phyloP scores from a whole-genome alignment of 2,888 invertebrate genomes.

The Plutella xylostella region DNA sequence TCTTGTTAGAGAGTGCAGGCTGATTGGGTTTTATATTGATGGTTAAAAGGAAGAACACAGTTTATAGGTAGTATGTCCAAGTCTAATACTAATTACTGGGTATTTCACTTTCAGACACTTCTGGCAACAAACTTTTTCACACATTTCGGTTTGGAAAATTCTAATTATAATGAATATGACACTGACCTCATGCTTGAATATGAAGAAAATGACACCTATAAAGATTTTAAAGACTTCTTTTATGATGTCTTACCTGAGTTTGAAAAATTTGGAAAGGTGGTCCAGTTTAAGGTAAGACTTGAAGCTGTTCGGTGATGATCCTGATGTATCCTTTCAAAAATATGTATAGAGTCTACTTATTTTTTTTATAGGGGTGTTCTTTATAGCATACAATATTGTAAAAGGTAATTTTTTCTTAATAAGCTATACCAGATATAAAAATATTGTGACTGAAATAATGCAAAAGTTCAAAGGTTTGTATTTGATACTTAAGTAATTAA shows the following conservation, averaged over 20 bases:
- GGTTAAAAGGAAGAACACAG: no score
- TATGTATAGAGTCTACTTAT: not conserved
- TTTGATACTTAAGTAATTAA: no score
- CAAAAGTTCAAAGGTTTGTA: no score
- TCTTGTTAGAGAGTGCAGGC: no score
- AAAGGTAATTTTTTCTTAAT: not conserved
- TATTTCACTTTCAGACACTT: conserved; percentile 48
- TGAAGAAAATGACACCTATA: conserved; percentile 83
- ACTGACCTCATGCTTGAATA: conserved; percentile 86
- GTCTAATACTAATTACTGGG: no score
- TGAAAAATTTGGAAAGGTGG: conserved; percentile 75
- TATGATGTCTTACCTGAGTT: conserved; percentile 88
- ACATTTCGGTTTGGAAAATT: conserved; percentile 84
- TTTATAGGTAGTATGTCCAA: no score
- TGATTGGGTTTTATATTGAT: no score
- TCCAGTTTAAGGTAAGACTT: conserved; percentile 74
- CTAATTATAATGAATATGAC: conserved; percentile 80
- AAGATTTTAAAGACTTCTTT: conserved; percentile 86
- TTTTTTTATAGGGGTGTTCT: not conserved
- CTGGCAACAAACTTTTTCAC: conserved; percentile 85
- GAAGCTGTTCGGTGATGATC: conserved; percentile 1
- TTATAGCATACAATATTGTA: not conserved
- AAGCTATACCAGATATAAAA: no score
- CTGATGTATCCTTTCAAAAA: conserved; percentile 30
- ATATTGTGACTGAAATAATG: no score